Conservation (phyloP, 2,113 vertebrate species). For the Prietella phreatophila region DNA sequence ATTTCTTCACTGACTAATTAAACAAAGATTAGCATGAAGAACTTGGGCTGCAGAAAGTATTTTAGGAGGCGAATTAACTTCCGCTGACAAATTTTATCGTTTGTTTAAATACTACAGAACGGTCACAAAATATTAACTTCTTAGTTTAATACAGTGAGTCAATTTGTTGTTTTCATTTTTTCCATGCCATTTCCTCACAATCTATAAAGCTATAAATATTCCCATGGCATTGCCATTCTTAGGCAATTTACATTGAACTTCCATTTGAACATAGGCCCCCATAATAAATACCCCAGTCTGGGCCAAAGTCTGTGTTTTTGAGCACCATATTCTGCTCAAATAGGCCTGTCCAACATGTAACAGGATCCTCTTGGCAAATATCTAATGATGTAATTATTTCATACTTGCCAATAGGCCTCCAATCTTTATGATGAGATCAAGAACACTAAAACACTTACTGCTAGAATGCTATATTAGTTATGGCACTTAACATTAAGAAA, state of each 20-base stretch:
- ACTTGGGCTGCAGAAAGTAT: background rate
- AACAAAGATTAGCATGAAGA: slow-evolving; percentile 7
- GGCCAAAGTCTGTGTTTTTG: background rate
- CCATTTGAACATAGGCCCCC: background rate
- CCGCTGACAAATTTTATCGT: background rate
- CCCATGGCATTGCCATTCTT: background rate
- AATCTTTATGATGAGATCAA: background rate
- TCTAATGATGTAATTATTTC: background rate
- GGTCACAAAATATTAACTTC: background rate
- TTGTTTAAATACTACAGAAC: background rate
- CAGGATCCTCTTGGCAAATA: background rate
- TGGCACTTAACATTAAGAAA: too few relatives aligned
- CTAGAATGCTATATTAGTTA: too few relatives aligned
- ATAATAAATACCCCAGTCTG: background rate
- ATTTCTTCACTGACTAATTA: background rate
- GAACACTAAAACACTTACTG: background rate
- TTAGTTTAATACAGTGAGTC: background rate
- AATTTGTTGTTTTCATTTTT: too few relatives aligned
- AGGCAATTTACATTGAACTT: background rate
- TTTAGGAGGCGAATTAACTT: background rate
- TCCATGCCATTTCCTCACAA: too few relatives aligned
- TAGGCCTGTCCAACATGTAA: background rate
- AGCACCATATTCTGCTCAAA: background rate
- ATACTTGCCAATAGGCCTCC: background rate
- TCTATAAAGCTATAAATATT: background rate